phyloP scores from a whole-genome alignment of 2,797 vertebrate species.

The Valencia hispanica region DNA sequence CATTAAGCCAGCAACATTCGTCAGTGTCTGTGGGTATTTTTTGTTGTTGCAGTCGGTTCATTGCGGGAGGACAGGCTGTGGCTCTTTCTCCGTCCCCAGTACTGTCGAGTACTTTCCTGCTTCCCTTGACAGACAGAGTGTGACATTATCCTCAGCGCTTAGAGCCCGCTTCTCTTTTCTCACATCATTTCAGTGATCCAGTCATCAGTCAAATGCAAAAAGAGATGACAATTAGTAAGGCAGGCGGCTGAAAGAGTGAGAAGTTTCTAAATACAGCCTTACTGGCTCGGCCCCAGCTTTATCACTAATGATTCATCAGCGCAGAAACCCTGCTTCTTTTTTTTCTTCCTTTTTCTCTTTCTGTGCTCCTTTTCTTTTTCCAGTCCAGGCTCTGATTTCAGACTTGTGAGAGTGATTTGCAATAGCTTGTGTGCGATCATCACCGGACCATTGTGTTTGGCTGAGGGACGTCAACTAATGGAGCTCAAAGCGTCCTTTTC shows the following conservation, averaged over 20 bases:
- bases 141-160: constrained; percentile 64
- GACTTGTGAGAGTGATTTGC: constrained; percentile 68
- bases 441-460: constrained; percentile 71
- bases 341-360: constrained; percentile 35
- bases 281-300: constrained; percentile 71
- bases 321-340: constrained; percentile 62
- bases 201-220: constrained; percentile 74
- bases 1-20: neutral
- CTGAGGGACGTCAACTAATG: constrained; percentile 60
- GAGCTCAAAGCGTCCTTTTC: constrained; percentile 63
- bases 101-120: constrained; percentile 43
- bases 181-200: constrained; percentile 63
- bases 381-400: constrained; percentile 70
- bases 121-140: constrained; percentile 62
- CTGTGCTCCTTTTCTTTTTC: constrained; percentile 45
- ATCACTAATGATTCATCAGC: constrained; percentile 79
- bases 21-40: neutral
- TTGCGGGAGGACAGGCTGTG: constrained; percentile 30
- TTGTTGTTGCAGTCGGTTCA: constrained; percentile 28
- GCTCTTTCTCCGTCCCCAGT: constrained; percentile 24
- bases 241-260: constrained; percentile 68
- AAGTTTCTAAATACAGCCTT: constrained; percentile 79
- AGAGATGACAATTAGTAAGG: constrained; percentile 74
- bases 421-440: constrained; percentile 72
- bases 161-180: constrained; percentile 48